Percentiles rank a stretch among this genome's conserved stretches.
Conservation (phyloP, 2,113 vertebrate genomes). For the Gymnorhina tibicen region DNA sequence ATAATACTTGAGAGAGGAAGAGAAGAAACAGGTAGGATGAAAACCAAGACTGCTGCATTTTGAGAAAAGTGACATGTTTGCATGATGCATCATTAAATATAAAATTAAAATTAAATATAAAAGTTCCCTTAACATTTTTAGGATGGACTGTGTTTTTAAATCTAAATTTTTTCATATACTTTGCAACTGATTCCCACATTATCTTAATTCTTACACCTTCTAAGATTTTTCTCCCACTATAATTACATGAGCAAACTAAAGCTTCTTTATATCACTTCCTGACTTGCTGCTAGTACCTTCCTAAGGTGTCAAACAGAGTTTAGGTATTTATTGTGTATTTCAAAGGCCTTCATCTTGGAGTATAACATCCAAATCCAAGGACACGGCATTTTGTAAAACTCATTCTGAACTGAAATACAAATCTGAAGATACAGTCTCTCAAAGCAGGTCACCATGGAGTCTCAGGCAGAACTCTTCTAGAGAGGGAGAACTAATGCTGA, state of each 20-base stretch:
- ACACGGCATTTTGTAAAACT: not conserved
- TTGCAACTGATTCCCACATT: not conserved
- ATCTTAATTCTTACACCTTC: not conserved
- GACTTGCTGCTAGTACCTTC: not conserved
- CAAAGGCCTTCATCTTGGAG: not conserved
- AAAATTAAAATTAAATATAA: not conserved
- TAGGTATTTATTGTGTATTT: not conserved
- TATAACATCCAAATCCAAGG: not conserved
- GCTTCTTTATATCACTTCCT: not conserved
- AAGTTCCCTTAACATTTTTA: not conserved
- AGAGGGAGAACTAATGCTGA: not conserved
- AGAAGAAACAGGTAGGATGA: not conserved
- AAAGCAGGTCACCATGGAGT: not conserved
- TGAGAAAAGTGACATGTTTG: not conserved
- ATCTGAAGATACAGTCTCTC: not conserved
- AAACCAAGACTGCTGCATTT: not conserved
- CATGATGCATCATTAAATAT: fast-evolving
- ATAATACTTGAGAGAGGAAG: not conserved
- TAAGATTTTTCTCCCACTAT: not conserved
- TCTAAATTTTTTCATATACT: not conserved
- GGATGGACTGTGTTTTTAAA: not conserved
- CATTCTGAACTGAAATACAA: not conserved
- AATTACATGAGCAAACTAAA: not conserved
- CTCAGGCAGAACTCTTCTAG: fast-evolving
- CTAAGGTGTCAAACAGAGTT: not conserved